A percentile compares a stretch with the other conserved stretches of the same genome.
phyloP scores from a whole-genome alignment of 2,113 vertebrate genomes.

The Ptilorrhoa leucosticta region DNA sequence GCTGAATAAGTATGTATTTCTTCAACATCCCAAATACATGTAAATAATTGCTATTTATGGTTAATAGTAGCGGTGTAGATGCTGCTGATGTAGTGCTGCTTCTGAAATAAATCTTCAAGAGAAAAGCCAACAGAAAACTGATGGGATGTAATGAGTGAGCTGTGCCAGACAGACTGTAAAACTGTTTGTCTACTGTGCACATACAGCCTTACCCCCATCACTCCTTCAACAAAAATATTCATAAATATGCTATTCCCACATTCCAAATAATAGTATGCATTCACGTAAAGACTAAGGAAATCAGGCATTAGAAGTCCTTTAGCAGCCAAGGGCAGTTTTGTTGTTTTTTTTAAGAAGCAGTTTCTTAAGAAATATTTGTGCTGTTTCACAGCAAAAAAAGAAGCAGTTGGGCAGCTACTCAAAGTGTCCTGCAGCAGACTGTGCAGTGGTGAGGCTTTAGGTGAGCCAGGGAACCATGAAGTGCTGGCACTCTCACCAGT shows the following conservation, averaged over 20 bases:
- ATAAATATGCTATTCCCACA: background rate
- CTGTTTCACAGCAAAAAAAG: background rate
- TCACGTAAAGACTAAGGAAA: background rate
- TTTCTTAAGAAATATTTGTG: background rate
- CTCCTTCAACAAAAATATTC: background rate
- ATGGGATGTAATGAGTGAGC: background rate
- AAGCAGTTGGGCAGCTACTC: background rate
- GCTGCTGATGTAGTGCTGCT: background rate
- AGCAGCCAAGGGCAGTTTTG: background rate
- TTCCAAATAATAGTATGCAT: background rate
- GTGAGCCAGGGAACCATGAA: background rate
- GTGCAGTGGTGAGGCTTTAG: background rate
- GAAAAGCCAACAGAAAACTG: background rate
- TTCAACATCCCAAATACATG: background rate
- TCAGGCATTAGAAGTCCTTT: background rate
- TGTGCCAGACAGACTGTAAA: background rate
- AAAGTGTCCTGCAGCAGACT: background rate
- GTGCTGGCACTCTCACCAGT: background rate
- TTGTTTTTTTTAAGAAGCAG: fast-evolving
- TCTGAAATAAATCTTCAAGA: background rate
- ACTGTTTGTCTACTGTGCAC: background rate
- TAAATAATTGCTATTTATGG: background rate
- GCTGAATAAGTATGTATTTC: background rate
- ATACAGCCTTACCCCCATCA: background rate
- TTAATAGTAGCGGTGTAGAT: background rate